Conservation (phyloP, 1,140 invertebrate genomes). For the Polypedilum vanderplanki region DNA sequence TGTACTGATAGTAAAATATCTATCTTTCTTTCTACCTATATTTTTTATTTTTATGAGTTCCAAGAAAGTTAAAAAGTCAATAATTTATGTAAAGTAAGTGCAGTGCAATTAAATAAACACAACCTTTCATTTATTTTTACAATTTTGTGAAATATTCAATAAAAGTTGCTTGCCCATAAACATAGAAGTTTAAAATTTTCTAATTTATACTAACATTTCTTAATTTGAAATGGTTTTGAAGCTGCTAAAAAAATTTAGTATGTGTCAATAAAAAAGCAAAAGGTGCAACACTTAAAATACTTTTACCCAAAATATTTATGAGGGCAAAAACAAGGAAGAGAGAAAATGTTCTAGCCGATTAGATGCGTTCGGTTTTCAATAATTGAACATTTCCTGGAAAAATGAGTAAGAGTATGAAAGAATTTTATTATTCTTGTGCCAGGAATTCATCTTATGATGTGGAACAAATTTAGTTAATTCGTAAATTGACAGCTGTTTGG, state of each 20-base stretch:
- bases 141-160: no score
- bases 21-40: no score
- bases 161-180: no score
- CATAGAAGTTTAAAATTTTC: background rate
- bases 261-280: background rate
- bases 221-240: no score
- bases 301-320: constrained; percentile 5
- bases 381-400: background rate
- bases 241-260: no score
- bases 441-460: constrained; percentile 11
- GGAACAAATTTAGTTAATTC: background rate
- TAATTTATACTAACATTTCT: background rate
- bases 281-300: background rate
- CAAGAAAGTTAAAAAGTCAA: constrained; percentile 19
- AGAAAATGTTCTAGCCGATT: constrained; percentile 2
- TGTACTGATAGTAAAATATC: no score
- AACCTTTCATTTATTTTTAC: no score
- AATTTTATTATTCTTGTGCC: background rate
- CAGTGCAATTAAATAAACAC: no score
- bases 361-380: background rate
- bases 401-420: background rate
- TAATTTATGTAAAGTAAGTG: background rate
- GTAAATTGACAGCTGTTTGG: constrained; percentile 5
- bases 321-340: background rate
- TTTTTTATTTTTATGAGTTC: background rate